Evolutionary conservation across 2,113 vertebrate species (phyloP), one percentile per base, ranked within the genome.

Genomic region (Brachyistius frenatus): DNA sequence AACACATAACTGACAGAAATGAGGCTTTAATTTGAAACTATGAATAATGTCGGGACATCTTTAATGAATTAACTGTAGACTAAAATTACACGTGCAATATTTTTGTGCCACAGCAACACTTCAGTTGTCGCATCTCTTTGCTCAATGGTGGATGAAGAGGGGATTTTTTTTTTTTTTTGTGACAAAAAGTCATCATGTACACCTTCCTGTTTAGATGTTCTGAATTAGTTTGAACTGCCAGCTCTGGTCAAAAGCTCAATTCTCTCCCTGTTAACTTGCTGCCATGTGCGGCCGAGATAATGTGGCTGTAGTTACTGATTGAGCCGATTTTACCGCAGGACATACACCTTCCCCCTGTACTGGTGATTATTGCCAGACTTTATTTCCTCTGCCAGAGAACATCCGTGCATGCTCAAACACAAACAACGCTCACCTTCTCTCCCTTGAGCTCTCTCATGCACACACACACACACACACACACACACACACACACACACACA

Each of bases 311-410:
- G 73, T 80, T 85, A 79, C 82, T 66, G 78, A 64, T 65, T 50
- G 66, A 80, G 72, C 7, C 8, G 2, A 53, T 71, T 74, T 69
- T 80, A 88, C 81, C 73, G 80, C 56, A 57, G 68, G 82, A 80
- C 82, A 79, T 81, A 69, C 81, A 69, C 52, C 64, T 58, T 70
- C 70, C 83, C 76, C 44, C 61, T 66, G 66, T 69, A 77, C 70
- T 69, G 52, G 46, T 80, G 76, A 90, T 86, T 84, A 87, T 80
- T 90, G 74, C 69, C 68, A 76, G 75, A 85, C 78, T 86, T 83
- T 83, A 84, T 84, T 80, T 82, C 78, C 73, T 78, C 69, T 89
- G 64, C 78, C 69, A 64, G 46, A 44, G 58, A 72, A 79, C 68
- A 85, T 75, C 63, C 65, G 35, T 41, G 44, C 66, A 64, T 30